These are phyloP conservation scores for Allobates femoralis DNA, from an alignment of 2,797 vertebrate genomes.

Conservation along the genomic window DNA sequence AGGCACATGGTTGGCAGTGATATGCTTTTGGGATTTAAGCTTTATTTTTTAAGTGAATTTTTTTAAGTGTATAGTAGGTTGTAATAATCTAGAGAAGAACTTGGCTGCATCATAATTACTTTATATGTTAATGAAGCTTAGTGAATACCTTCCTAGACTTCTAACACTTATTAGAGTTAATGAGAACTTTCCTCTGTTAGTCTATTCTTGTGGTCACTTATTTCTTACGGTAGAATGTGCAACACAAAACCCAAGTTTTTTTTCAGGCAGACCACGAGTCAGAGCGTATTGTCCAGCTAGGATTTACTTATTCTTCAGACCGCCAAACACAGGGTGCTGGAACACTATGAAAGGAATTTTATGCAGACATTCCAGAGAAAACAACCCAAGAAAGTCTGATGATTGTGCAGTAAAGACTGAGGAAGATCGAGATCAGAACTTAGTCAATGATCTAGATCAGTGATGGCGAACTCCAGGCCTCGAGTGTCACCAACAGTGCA, in stretches of 20 bases:
- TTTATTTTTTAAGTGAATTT: too few relatives aligned
- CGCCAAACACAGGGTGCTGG: constrained; percentile 41
- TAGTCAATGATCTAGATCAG: neutral
- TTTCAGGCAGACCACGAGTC: constrained; percentile 31
- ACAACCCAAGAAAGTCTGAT: constrained; percentile 21
- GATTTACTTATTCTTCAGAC: constrained; percentile 26
- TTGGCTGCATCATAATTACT: neutral
- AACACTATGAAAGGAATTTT: constrained; percentile 38
- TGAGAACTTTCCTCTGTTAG: constrained; percentile 4
- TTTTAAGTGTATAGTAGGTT: too few relatives aligned
- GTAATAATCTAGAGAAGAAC: neutral
- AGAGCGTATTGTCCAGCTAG: constrained; percentile 30
- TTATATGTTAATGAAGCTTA: neutral
- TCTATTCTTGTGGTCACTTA: neutral
- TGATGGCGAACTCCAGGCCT: too few relatives aligned
- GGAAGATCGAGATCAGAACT: neutral
- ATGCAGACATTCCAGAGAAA: constrained; percentile 49
- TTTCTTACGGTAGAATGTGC: constrained; percentile 29
- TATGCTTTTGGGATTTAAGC: too few relatives aligned
- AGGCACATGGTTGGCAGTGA: too few relatives aligned
- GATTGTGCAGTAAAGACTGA: neutral
- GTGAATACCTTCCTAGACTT: neutral
- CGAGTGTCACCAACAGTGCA: too few relatives aligned
- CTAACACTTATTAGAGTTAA: neutral
- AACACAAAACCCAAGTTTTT: constrained; percentile 27